Conservation (phyloP, 2,113 vertebrate species). For the Odontophorus gujanensis region DNA sequence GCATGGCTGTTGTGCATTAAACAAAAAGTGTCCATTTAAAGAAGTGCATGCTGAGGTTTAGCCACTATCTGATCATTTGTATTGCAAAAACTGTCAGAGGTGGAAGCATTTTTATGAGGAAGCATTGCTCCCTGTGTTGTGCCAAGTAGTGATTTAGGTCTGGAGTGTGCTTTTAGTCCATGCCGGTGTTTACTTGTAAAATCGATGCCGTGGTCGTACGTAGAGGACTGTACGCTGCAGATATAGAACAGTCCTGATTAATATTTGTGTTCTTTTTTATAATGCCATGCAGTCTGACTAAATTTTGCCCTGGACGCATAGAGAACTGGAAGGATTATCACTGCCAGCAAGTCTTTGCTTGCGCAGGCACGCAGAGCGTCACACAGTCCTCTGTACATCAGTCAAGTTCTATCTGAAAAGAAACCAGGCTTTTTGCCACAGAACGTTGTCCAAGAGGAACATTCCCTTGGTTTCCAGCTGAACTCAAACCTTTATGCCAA, state of each 20-base stretch:
- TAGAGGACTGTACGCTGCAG: background rate
- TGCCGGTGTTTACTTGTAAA: background rate
- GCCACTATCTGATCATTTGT: conserved; percentile 64
- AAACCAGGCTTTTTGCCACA: background rate
- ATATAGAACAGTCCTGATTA: background rate
- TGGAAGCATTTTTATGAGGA: background rate
- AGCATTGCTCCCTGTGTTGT: background rate
- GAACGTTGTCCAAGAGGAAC: background rate
- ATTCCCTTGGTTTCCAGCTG: background rate
- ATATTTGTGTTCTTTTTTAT: background rate
- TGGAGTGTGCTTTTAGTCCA: background rate
- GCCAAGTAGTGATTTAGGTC: background rate
- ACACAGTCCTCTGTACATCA: background rate
- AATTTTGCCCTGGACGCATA: background rate
- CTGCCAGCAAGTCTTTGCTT: background rate
- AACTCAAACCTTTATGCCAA: background rate
- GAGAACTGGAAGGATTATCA: no score
- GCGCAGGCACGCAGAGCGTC: fast-evolving
- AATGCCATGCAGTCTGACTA: background rate
- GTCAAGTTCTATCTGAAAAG: background rate
- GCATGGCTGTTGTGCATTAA: conserved; percentile 11
- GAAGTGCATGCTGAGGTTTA: conserved; percentile 45
- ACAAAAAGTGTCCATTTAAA: conserved; percentile 52
- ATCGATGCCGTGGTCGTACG: background rate
- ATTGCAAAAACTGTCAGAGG: background rate